Conservation (phyloP, 1,140 invertebrate species). For the Apis laboriosa region DNA sequence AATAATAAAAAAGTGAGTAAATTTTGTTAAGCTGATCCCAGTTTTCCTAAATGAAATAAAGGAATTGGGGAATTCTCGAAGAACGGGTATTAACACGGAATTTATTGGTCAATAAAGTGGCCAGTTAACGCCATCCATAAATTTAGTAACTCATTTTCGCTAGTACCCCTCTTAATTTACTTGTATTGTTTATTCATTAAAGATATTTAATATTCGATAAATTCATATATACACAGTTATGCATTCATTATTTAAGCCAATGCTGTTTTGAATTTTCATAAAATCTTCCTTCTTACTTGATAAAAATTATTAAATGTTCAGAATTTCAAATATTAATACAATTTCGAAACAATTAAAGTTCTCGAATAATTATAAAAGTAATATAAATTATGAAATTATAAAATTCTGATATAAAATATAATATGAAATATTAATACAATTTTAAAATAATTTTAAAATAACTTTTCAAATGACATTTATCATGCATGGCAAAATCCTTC, state of each 20-base stretch:
- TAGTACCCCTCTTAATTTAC: neutral
- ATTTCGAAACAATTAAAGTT: neutral
- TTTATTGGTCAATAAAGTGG: neutral
- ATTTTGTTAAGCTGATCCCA: neutral
- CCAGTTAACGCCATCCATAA: neutral
- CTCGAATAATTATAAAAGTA: neutral
- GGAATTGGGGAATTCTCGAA: neutral
- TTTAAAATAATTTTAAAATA: no score
- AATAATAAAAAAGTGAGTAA: neutral
- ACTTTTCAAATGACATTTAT: no score
- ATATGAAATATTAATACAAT: no score
- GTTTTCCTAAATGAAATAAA: neutral
- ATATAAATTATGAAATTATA: no score
- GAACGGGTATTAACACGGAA: neutral
- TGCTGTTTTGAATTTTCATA: neutral
- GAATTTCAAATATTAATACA: neutral
- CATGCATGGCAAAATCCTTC: no score
- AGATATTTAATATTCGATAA: neutral
- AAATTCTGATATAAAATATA: no score
- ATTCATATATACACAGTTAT: neutral
- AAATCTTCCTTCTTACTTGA: no score
- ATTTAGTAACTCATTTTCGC: conserved; percentile 14
- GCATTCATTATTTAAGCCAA: neutral
- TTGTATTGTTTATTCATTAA: conserved; percentile 3
- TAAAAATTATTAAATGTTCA: neutral